Percentiles rank a stretch among this genome's conserved stretches.
Conservation (phyloP, 2,888 invertebrate species). For the Tethea ocularis region DNA sequence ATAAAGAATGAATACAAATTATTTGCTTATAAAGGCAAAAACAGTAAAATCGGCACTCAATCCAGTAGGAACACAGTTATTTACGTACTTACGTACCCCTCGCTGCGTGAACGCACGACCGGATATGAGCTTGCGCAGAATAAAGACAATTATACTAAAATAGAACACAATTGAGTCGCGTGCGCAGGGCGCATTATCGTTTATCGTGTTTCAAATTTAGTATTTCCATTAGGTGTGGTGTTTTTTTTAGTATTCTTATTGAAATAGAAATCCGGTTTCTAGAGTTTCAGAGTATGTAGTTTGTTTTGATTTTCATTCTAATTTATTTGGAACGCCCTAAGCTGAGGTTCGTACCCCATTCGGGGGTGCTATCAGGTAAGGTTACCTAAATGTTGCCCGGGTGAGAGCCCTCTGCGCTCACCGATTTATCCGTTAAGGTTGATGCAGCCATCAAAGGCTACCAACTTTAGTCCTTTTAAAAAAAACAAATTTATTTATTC, state of each 20-base stretch:
- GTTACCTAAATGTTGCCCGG: no score
- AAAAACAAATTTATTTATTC: neutral
- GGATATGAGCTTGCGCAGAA: conserved; percentile 47
- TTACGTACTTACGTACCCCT: conserved; percentile 5
- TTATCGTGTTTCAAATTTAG: conserved; percentile 61
- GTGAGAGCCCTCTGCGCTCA: no score
- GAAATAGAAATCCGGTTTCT: neutral
- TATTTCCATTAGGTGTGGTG: conserved; percentile 47
- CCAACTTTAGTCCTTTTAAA: no score
- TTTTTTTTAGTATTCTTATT: conserved; percentile 5
- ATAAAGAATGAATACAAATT: no score
- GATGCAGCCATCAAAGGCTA: no score
- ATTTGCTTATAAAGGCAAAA: neutral
- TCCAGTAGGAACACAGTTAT: neutral
- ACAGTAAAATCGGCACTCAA: neutral
- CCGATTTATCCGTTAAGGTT: no score
- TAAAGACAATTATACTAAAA: conserved; percentile 52
- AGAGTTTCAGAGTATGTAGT: neutral
- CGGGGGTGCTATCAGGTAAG: no score
- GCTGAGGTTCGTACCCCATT: no score
- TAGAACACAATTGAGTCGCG: conserved; percentile 58
- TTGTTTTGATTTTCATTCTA: neutral
- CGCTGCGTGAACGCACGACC: conserved; percentile 43
- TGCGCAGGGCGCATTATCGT: conserved; percentile 54
- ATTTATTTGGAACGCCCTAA: no score